phyloP scores from a whole-genome alignment of 2,888 invertebrate species.

The Limnephilus rhombicus region DNA sequence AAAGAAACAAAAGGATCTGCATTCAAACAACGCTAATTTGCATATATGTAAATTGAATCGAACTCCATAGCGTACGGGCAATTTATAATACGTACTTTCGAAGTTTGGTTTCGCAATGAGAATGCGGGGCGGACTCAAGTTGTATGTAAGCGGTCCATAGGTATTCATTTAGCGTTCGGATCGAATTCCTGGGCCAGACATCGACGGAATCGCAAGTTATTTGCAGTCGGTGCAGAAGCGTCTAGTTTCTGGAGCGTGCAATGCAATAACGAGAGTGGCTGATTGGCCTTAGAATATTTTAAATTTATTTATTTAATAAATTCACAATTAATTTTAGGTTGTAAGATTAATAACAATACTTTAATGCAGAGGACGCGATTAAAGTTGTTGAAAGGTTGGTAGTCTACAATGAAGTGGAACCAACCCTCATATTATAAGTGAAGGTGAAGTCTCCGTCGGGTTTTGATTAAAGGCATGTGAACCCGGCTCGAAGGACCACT shows the following conservation, averaged over 20 bases:
- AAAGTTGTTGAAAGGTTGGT: too few species aligned
- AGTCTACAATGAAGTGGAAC: too few species aligned
- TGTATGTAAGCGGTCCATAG: neutral
- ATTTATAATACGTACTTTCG: neutral
- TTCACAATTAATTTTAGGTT: neutral
- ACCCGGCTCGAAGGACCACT: too few species aligned
- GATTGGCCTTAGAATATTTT: neutral
- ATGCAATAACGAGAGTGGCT: neutral
- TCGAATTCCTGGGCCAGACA: constrained; percentile 19
- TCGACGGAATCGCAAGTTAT: constrained; percentile 19
- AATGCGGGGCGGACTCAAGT: constrained; percentile 20
- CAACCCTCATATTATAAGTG: too few species aligned
- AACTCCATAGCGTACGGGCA: neutral
- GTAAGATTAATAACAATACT: neutral
- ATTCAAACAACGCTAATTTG: neutral
- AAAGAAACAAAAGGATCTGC: constrained; percentile 16
- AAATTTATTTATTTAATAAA: neutral
- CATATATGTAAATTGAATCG: neutral
- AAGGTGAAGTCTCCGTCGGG: too few species aligned
- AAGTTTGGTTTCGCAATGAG: constrained; percentile 33
- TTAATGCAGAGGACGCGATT: neutral
- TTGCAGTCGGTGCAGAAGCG: neutral
- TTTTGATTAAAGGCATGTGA: too few species aligned
- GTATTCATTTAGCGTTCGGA: constrained; percentile 36
- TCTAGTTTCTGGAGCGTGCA: neutral